These are phyloP conservation scores for Campoplex capitator DNA, from an alignment of 2,888 invertebrate species.

Conservation along the genomic window DNA sequence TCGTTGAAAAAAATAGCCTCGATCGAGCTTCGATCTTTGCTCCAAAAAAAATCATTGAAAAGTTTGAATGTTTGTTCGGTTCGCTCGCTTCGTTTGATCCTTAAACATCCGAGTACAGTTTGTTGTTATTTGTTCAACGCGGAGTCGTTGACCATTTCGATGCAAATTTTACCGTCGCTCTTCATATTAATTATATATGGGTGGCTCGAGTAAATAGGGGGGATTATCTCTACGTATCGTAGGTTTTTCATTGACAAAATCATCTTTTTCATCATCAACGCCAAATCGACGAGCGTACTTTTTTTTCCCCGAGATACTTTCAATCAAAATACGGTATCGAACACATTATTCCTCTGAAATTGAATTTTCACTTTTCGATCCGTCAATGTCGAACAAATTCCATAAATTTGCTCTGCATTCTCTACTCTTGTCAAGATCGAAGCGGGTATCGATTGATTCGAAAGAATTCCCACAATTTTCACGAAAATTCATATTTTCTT, in stretches of 20 bases:
- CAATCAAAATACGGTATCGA: too few species aligned
- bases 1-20: too few species aligned
- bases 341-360: neutral
- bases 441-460: neutral
- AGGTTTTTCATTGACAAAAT: neutral
- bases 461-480: neutral
- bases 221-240: too few species aligned
- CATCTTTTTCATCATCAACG: neutral
- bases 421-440: neutral
- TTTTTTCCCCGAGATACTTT: too few species aligned
- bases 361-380: too few species aligned
- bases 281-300: neutral
- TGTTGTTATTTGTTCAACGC: neutral
- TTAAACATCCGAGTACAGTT: neutral
- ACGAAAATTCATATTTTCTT: neutral
- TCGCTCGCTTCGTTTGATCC: neutral
- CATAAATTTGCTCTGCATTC: neutral
- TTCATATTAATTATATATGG: neutral
- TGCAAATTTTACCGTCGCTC: neutral
- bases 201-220: neutral
- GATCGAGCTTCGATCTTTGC: neutral
- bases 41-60: neutral
- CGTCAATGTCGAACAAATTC: neutral
- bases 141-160: neutral
- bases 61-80: neutral